Evolutionary conservation across 2,797 vertebrate species (phyloP).

Genomic region (Limosa lapponica): DNA sequence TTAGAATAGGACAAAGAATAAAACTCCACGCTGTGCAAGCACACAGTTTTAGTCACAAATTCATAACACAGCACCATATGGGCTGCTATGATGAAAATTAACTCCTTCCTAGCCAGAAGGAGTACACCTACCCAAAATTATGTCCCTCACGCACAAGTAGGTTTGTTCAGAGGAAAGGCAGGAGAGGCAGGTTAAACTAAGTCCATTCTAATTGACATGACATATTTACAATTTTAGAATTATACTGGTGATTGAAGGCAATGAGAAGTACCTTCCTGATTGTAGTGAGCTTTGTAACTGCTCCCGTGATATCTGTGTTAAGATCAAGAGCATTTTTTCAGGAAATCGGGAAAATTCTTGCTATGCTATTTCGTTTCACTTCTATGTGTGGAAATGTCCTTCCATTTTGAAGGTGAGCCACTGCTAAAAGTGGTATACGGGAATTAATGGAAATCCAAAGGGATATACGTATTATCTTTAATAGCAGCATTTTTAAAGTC

Average conservation of each 20-base stretch:
- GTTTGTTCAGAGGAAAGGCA: background rate
- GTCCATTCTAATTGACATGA: background rate
- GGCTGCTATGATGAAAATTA: background rate
- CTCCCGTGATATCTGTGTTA: background rate
- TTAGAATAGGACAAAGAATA: background rate
- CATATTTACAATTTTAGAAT: background rate
- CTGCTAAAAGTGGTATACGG: background rate
- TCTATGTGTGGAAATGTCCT: background rate
- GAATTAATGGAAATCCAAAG: background rate
- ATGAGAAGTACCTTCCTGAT: background rate
- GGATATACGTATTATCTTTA: background rate
- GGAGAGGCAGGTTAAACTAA: background rate
- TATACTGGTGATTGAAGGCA: background rate
- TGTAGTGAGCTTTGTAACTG: background rate
- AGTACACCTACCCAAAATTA: background rate
- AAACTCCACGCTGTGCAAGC: background rate
- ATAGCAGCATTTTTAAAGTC: background rate
- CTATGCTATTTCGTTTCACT: background rate
- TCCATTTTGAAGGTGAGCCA: background rate
- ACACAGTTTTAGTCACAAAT: background rate
- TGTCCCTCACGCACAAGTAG: background rate
- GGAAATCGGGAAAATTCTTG: background rate
- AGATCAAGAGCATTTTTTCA: background rate
- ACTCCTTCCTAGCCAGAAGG: background rate
- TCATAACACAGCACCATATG: background rate